Evolutionary conservation across 2,797 vertebrate genomes (phyloP), one percentile per base, ranked within the genome.

Genomic region (Hyperoplus lanceolatus): DNA sequence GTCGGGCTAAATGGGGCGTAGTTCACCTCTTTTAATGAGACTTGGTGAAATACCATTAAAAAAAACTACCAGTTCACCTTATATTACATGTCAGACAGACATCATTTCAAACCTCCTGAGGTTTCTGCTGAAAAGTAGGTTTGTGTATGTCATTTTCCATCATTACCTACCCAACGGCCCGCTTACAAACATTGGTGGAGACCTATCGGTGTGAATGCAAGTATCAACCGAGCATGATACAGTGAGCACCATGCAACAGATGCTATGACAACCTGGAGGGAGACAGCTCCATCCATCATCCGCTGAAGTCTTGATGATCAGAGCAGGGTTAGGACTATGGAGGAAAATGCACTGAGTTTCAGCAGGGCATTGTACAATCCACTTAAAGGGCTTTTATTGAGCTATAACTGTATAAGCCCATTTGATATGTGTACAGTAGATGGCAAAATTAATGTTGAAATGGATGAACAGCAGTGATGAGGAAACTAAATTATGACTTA

Each of bases 221-320:
- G 80, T 77, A 66, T 75, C 53, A 6, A 68, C 79, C 56, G 77
- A 84, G 87, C 82, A 75, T 69, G 57, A 83, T 74, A 60, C 60
- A 72, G 87, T 76, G 90, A 87, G 81, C 77, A 51, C 80, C 68
- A 57, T 54, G 91, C 92, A 91, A 94, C 87, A 94, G 93, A 94
- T 92, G 92, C 89, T 83, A 80, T 84, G 84, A 91, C 84, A 93
- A 90, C 92, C 89, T 92, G 89, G 87, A 79, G 72, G 71, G 62
- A 86, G 92, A 93, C 92, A 87, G 90, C 83, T 89, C 86, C 92
- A 93, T 93, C 91, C 90, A 92, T 95, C 92, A 94, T 87, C 81
- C n/a, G 39, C 79, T 80, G 87, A 86, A 84, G 89, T 89, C 89
- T 87, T 82, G 89, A 88, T 90, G 92, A 93, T 91, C 65, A 73